A percentile compares a stretch with the other conserved stretches of the same genome.
These are phyloP conservation scores for Dreissena rostriformis DNA, from an alignment of 1,140 invertebrate genomes.

Conservation along the genomic window DNA sequence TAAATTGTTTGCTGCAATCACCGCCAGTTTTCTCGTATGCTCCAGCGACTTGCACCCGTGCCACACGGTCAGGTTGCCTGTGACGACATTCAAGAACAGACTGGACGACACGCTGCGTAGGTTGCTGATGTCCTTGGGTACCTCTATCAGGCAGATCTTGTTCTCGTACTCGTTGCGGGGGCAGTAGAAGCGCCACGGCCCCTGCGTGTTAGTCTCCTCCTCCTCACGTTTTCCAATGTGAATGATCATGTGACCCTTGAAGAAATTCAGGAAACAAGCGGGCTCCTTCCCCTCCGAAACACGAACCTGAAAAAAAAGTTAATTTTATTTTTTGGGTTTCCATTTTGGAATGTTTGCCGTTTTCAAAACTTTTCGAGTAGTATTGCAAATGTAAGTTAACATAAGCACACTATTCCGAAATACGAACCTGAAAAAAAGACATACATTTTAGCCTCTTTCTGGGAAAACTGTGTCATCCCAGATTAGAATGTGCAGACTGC, in stretches of 20 bases:
- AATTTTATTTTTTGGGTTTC: too few species aligned
- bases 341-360: too few species aligned
- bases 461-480: too few species aligned
- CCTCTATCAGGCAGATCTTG: constrained; percentile 91
- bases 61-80: constrained; percentile 89
- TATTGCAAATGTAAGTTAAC: too few species aligned
- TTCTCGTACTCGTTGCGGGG: constrained; percentile 88
- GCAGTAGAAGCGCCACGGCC: constrained; percentile 84
- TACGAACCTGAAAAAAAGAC: too few species aligned
- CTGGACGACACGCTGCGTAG: constrained; percentile 90
- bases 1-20: constrained; percentile 85
- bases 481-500: too few species aligned
- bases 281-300: constrained; percentile 92
- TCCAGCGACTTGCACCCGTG: constrained; percentile 89
- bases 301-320: constrained; percentile 80
- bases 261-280: constrained; percentile 93
- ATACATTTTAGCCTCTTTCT: too few species aligned
- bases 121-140: constrained; percentile 84
- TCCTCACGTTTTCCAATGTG: constrained; percentile 81
- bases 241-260: constrained; percentile 85
- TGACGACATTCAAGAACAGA: constrained; percentile 87
- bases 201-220: constrained; percentile 76
- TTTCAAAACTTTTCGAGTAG: too few species aligned
- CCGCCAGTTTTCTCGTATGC: constrained; percentile 81
- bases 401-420: too few species aligned